Conservation (phyloP, 2,797 vertebrate genomes). For the Rhadinocentrus ornatus region DNA sequence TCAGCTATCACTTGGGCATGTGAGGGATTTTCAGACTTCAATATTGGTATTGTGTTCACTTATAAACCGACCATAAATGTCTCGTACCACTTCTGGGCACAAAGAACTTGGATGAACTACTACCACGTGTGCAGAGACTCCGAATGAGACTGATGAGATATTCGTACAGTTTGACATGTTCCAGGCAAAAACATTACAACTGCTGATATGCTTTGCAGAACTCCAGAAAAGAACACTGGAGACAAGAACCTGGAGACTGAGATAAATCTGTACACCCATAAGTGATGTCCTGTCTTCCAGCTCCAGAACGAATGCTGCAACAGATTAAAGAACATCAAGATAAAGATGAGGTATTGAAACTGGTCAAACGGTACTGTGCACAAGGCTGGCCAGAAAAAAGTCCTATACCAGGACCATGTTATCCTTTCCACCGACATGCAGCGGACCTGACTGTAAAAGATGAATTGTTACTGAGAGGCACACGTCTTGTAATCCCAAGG, state of each 20-base stretch:
- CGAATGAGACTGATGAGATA: too few species aligned
- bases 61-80: not conserved
- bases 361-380: not conserved
- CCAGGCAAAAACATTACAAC: not conserved
- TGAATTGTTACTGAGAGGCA: not conserved
- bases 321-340: not conserved
- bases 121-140: too few species aligned
- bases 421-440: not conserved
- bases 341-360: not conserved
- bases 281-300: too few species aligned
- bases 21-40: not conserved
- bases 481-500: too few species aligned
- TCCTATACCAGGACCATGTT: not conserved
- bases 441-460: not conserved
- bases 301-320: too few species aligned
- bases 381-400: not conserved
- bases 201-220: too few species aligned
- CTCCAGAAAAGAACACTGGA: too few species aligned
- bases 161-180: not conserved
- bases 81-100: not conserved
- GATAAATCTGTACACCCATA: too few species aligned
- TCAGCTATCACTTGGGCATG: constrained; percentile 1
- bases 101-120: too few species aligned
- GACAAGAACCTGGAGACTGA: not conserved
- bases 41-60: not conserved